These are phyloP conservation scores for Polyodon spathula DNA, from an alignment of 2,113 vertebrate genomes.

Conservation along the genomic window DNA sequence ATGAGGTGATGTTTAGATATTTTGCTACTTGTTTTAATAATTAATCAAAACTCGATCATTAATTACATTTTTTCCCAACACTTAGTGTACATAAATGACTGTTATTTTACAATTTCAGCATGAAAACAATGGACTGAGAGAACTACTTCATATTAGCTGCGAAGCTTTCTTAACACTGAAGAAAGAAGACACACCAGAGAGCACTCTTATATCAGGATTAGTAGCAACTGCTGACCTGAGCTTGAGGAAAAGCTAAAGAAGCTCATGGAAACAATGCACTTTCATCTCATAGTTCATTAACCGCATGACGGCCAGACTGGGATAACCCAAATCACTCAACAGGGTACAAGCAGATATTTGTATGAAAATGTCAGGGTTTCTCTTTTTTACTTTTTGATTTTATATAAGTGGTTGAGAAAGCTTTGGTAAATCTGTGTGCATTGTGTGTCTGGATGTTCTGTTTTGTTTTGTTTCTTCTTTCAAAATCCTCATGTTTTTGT, in stretches of 20 bases:
- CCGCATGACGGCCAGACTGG: neutral
- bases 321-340: neutral
- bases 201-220: conserved; percentile 70
- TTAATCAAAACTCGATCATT: neutral
- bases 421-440: neutral
- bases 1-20: no score
- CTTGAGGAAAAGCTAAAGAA: conserved; percentile 74
- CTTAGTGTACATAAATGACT: neutral
- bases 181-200: conserved; percentile 75
- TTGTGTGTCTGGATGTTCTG: neutral
- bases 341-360: neutral
- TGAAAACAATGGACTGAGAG: conserved; percentile 86
- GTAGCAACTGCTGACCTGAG: conserved; percentile 77
- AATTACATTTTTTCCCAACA: neutral
- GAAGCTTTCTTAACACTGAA: conserved; percentile 85
- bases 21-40: neutral
- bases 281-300: neutral
- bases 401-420: neutral
- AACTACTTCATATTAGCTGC: conserved; percentile 89
- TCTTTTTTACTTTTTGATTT: neutral
- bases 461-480: neutral
- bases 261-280: no score
- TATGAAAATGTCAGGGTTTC: neutral
- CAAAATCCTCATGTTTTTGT: neutral
- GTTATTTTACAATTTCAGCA: conserved; percentile 31